These are phyloP conservation scores for Trypoxylon attenuatum DNA, from an alignment of 2,888 invertebrate genomes.

Conservation along the genomic window DNA sequence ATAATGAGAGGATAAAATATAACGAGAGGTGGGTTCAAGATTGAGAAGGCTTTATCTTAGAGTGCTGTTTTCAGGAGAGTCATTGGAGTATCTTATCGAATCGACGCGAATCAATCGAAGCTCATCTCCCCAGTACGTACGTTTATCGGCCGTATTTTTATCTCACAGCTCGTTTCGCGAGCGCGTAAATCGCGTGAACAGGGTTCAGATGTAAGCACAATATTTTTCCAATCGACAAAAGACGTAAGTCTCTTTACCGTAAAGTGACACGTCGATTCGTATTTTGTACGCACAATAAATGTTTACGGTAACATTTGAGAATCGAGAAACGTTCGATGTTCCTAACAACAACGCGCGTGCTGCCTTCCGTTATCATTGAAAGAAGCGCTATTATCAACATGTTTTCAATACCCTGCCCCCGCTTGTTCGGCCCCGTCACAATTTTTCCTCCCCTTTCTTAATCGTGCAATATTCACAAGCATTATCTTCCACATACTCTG, in stretches of 20 bases:
- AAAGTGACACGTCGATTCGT: neutral
- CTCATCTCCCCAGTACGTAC: too few species aligned
- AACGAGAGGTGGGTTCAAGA: too few species aligned
- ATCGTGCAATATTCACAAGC: slow-evolving; percentile 27
- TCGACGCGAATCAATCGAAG: too few species aligned
- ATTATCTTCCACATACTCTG: too few species aligned
- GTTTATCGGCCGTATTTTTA: too few species aligned
- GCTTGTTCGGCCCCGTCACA: slow-evolving; percentile 37
- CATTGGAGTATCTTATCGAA: too few species aligned
- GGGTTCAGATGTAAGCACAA: slow-evolving; percentile 13
- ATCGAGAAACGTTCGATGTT: slow-evolving; percentile 27
- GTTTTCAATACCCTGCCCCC: slow-evolving; percentile 41
- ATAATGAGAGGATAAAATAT: too few species aligned
- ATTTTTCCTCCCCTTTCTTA: slow-evolving; percentile 54
- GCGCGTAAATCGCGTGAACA: too few species aligned
- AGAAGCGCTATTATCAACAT: slow-evolving; percentile 48
- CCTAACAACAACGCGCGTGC: slow-evolving; percentile 38
- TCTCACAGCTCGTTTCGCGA: too few species aligned
- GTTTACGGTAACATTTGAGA: slow-evolving; percentile 35
- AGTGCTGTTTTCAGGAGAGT: too few species aligned
- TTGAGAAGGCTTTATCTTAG: too few species aligned
- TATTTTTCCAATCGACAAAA: slow-evolving; percentile 4
- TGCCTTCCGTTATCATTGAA: slow-evolving; percentile 40
- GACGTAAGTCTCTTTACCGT: neutral
- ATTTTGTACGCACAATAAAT: slow-evolving; percentile 20